Base-by-base conservation (phyloP, 2,113 vertebrate genomes). In the Zeus faber region DNA sequence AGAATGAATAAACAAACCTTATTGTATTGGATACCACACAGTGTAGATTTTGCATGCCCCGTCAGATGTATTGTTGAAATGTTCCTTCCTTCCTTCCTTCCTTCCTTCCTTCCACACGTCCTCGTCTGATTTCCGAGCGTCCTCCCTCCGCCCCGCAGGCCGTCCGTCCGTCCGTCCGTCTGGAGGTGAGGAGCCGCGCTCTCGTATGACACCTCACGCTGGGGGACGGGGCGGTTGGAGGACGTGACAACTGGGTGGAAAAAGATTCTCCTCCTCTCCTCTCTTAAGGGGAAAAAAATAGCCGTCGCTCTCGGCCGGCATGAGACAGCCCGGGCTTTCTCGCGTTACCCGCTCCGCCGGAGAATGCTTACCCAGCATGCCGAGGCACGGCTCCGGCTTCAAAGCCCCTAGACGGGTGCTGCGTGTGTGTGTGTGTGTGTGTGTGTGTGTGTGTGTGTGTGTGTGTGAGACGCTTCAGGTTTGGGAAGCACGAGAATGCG, bases 161-260 rank as follows among this genome's bases (percentile, higher is more conserved):
- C n/a, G n/a, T n/a, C 54, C 49, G 29, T 25, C 54, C 53, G 29
- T 40, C 57, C 48, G 44, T 27, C 16, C 26, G 55, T 43, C 35
- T 67, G 24, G 54, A 73, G 37, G 66, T 51, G 24, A 54, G 10
- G 26, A 40, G 33, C n/a, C 6, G 9, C 13, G 64, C 67, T 49
- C 54, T 74, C 43, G 45, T 53, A 68, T 39, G 16, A 33, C 46
- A 56, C 71, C 61, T 64, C 45, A 6, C 33, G 49, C 54, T 62
- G 70, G 60, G 55, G 39, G 44, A 58, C 59, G 61, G 23, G 58
- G 64, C 82, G 81, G 76, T 78, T 80, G 80, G 74, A 81, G 82
- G 80, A 84, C 67, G 67, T 76, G 71, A 73, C 73, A 82, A 80
- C 67, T 77, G 76, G 29, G 62, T 43, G 47, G 58, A 60, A 60